Conservation (phyloP, 2,797 vertebrate genomes). For the Microchirus variegatus region DNA sequence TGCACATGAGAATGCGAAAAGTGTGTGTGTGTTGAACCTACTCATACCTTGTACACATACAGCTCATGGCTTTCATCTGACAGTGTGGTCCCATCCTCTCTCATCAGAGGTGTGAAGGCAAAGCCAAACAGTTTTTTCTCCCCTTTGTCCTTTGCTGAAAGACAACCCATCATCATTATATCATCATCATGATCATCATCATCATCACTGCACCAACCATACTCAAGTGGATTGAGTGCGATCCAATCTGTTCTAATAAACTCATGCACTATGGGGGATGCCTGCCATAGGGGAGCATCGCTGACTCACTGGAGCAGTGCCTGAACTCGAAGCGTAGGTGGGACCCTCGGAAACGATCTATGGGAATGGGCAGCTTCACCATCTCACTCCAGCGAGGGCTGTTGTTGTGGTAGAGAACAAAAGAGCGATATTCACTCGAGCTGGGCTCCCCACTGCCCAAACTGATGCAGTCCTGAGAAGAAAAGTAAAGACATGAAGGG, state of each 20-base stretch:
- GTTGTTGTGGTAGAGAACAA: conserved; percentile 99
- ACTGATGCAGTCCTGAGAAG: conserved; percentile 94
- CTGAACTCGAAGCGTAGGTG: conserved; percentile 99
- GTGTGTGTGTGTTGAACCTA: neutral
- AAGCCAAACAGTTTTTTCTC: conserved; percentile 99
- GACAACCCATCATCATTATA: conserved; percentile 19
- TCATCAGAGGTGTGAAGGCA: conserved; percentile 97
- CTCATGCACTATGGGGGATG: conserved; percentile 20
- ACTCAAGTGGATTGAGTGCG: neutral
- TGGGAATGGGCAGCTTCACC: conserved; percentile 96
- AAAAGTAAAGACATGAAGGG: conserved; percentile 1
- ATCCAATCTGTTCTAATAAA: conserved; percentile 29
- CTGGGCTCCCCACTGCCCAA: conserved; percentile 94
- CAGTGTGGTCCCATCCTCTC: conserved; percentile 96
- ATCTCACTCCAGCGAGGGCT: conserved; percentile 98
- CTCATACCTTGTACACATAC: conserved; percentile 96
- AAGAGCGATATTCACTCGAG: conserved; percentile 92
- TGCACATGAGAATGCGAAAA: no score
- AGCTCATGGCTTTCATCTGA: conserved; percentile 97
- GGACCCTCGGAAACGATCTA: conserved; percentile 96
- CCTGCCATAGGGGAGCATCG: conserved; percentile 29
- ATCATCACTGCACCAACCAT: conserved; percentile 15
- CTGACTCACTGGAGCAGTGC: conserved; percentile 96
- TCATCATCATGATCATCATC: conserved; percentile 5
- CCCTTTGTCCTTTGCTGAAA: conserved; percentile 97